Conservation (phyloP, 1,140 invertebrate genomes). For the Drosophila persimilis region DNA sequence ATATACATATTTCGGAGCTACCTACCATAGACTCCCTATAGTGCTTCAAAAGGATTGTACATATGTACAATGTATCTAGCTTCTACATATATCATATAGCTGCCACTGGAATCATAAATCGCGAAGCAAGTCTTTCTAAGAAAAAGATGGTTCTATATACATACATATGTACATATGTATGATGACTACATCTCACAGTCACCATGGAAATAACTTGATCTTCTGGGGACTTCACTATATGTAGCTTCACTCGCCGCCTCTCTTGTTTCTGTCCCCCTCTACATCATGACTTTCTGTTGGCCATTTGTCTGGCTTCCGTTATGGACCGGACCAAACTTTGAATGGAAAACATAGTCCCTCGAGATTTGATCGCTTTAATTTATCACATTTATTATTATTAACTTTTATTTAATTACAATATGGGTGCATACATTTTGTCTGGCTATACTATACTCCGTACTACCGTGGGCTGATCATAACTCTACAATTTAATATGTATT, state of each 20-base stretch:
- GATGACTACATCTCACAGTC: no score
- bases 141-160: no score
- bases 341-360: slow-evolving; percentile 27
- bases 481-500: slow-evolving; percentile 32
- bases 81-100: no score
- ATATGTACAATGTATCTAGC: no score
- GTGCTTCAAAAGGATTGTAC: no score
- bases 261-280: background rate
- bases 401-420: slow-evolving; percentile 63
- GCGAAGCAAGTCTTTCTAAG: no score
- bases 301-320: slow-evolving; percentile 63
- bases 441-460: slow-evolving; percentile 6
- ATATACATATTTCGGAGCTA: no score
- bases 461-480: slow-evolving; percentile 28
- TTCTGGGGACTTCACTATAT: background rate
- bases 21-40: no score
- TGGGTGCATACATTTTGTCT: slow-evolving; percentile 48
- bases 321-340: slow-evolving; percentile 18
- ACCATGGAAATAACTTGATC: background rate
- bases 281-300: slow-evolving; percentile 33
- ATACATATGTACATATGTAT: no score
- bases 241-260: background rate
- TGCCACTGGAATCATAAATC: no score
- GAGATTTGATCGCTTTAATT: slow-evolving; percentile 35
- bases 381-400: slow-evolving; percentile 75